These are phyloP conservation scores for Myoxocephalus aenaeus DNA, from an alignment of 2,797 vertebrate genomes.

Conservation along the genomic window DNA sequence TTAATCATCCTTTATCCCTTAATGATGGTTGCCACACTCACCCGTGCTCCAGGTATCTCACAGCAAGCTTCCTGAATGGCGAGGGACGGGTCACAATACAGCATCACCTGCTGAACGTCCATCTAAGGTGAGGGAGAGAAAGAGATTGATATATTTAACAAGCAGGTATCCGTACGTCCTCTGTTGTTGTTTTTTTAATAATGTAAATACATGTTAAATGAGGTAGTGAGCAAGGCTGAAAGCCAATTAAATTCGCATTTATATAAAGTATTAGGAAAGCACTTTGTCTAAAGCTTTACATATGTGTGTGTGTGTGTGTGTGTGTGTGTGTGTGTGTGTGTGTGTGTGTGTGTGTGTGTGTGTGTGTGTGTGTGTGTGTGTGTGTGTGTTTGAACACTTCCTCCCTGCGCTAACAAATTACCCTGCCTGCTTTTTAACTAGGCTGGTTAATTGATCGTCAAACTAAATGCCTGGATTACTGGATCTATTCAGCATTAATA, in stretches of 20 bases:
- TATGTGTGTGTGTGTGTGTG: neutral
- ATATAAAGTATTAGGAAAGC: constrained; percentile 42
- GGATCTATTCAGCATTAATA: constrained; percentile 62
- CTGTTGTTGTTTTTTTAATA: constrained; percentile 32
- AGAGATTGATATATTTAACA: neutral
- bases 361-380: neutral
- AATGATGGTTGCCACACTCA: constrained; percentile 74
- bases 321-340: neutral
- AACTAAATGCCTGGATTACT: constrained; percentile 62
- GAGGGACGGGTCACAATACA: constrained; percentile 92
- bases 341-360: neutral
- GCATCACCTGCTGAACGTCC: constrained; percentile 92
- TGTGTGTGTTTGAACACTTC: neutral
- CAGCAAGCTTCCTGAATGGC: constrained; percentile 93
- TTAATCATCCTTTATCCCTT: neutral
- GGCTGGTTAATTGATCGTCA: constrained; percentile 67
- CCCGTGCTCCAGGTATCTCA: constrained; percentile 90
- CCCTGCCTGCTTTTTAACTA: constrained; percentile 46
- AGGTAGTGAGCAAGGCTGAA: constrained; percentile 42
- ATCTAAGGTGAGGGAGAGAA: constrained; percentile 79
- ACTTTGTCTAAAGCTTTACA: constrained; percentile 33
- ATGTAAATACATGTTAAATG: constrained; percentile 45
- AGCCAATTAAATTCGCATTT: constrained; percentile 57
- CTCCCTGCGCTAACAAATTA: constrained; percentile 28
- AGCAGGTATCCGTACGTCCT: neutral